Percentiles rank a stretch among this genome's conserved stretches.
Evolutionary conservation across 1,140 invertebrate genomes (phyloP).

Genomic region (Triops cancriformis): DNA sequence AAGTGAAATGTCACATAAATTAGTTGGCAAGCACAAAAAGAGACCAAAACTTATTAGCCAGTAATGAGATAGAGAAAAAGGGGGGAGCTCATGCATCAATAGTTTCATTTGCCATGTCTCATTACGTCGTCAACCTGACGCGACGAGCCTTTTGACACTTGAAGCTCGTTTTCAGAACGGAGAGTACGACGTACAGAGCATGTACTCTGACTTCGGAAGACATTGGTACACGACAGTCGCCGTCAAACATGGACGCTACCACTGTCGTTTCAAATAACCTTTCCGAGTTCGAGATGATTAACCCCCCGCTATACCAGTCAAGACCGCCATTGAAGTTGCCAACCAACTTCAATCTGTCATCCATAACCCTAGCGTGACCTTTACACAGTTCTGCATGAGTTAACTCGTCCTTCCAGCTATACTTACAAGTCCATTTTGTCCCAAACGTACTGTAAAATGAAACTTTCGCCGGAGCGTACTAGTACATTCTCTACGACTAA

Average conservation of each 20-base stretch:
- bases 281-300: not conserved
- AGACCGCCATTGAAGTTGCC: not conserved
- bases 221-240: too few relatives aligned
- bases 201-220: too few relatives aligned
- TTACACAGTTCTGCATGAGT: not conserved
- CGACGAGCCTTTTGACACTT: not conserved
- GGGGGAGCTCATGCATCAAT: not conserved
- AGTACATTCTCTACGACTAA: too few relatives aligned
- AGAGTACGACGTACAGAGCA: not conserved
- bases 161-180: not conserved
- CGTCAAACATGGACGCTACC: not conserved
- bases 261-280: slow-evolving; percentile 2
- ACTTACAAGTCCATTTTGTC: not conserved
- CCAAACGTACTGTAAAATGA: too few relatives aligned
- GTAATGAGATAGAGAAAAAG: not conserved
- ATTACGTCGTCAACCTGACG: not conserved
- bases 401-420: not conserved
- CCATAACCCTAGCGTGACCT: not conserved
- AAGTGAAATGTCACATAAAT: not conserved
- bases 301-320: not conserved
- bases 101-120: slow-evolving; percentile 9
- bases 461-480: too few relatives aligned
- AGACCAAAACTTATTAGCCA: not conserved
- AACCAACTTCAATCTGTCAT: slow-evolving; percentile 1
- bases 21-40: not conserved